These are phyloP conservation scores for Stictonetta naevosa DNA, from an alignment of 2,113 vertebrate genomes.

Conservation along the genomic window DNA sequence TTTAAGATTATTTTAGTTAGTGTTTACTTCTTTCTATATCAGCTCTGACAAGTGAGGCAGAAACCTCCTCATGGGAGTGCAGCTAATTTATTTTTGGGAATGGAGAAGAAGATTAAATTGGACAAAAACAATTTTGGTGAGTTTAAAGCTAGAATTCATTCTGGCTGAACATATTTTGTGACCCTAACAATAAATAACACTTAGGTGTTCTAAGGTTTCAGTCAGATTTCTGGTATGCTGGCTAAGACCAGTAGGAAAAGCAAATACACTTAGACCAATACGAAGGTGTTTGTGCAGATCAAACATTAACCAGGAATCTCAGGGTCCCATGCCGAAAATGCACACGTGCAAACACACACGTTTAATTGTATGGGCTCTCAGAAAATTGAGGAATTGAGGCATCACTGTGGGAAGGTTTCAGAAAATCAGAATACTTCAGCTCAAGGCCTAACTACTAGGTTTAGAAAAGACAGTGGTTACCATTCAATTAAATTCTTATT, in stretches of 20 bases:
- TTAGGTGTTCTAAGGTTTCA: not conserved
- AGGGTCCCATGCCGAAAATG: not conserved
- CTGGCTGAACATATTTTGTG: not conserved
- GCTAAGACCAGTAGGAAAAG: not conserved
- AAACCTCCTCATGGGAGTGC: not conserved
- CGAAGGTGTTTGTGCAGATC: not conserved
- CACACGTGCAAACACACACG: too few relatives aligned
- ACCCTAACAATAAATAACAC: not conserved
- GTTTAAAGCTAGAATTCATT: not conserved
- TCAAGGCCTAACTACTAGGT: not conserved
- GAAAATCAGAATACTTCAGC: not conserved
- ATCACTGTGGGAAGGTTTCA: not conserved
- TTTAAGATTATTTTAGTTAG: not conserved
- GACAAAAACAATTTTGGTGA: not conserved
- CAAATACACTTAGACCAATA: not conserved
- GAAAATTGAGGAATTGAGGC: not conserved
- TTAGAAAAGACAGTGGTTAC: not conserved
- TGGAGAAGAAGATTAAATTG: not conserved
- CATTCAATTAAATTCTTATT: not conserved
- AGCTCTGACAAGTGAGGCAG: not conserved
- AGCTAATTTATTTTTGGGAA: not conserved
- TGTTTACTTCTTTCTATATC: not conserved
- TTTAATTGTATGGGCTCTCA: not conserved
- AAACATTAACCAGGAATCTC: not conserved
- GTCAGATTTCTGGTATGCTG: not conserved